Evolutionary conservation across 2,113 vertebrate genomes (phyloP).

Genomic region (Anser brachyrhynchus): DNA sequence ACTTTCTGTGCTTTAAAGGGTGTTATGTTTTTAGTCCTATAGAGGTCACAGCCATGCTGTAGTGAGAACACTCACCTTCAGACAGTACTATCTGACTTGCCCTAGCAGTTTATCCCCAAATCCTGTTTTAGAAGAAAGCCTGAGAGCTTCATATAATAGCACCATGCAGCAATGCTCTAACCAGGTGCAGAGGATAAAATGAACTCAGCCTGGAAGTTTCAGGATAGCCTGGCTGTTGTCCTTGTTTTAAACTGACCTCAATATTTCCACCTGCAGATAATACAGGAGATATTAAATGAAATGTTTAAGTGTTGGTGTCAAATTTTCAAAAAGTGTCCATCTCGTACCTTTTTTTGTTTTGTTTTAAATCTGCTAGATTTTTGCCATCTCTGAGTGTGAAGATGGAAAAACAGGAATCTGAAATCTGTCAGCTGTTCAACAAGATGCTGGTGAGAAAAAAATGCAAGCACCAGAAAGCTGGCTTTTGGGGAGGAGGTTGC

Average conservation of each 20-base stretch:
- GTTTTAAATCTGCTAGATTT: background rate
- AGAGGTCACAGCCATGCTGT: background rate
- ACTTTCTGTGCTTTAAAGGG: background rate
- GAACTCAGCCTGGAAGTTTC: background rate
- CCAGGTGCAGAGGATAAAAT: background rate
- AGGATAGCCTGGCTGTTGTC: background rate
- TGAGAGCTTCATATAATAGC: background rate
- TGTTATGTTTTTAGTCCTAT: background rate
- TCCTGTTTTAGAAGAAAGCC: background rate
- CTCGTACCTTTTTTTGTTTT: slow-evolving; percentile 11
- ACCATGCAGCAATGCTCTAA: background rate
- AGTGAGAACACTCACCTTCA: background rate
- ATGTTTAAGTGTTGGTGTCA: background rate
- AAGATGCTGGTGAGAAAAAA: background rate
- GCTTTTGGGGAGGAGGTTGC: background rate
- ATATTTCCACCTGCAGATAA: slow-evolving; percentile 2
- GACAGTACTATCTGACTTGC: background rate
- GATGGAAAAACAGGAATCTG: slow-evolving; percentile 41
- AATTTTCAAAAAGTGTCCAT: slow-evolving; percentile 7
- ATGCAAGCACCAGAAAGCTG: background rate
- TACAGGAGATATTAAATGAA: background rate
- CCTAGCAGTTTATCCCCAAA: background rate
- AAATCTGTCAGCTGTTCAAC: slow-evolving; percentile 56
- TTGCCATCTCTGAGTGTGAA: slow-evolving; percentile 25
- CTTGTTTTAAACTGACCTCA: background rate